These are phyloP conservation scores for Euspilapteryx auroguttella DNA, from an alignment of 2,888 invertebrate species.

Conservation along the genomic window DNA sequence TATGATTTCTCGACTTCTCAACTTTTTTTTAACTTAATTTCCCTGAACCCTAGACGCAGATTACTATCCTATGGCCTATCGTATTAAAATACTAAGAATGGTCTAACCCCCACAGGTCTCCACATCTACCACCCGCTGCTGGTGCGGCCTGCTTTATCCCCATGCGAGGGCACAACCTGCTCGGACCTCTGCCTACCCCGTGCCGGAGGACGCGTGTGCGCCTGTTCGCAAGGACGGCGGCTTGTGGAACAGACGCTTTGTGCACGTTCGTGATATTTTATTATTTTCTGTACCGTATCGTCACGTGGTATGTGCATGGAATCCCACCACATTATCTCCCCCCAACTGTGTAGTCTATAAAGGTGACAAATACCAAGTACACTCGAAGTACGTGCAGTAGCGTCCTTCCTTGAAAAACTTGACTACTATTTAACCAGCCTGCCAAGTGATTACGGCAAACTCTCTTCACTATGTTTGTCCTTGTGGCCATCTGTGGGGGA, in stretches of 20 bases:
- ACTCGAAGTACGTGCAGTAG: neutral
- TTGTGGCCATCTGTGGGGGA: neutral
- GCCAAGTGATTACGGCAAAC: neutral
- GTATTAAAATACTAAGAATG: too few relatives aligned
- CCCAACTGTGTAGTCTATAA: neutral
- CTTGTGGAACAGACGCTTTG: constrained; percentile 45
- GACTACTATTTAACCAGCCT: neutral
- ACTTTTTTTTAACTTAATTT: too few relatives aligned
- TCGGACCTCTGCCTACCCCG: constrained; percentile 76
- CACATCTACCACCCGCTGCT: constrained; percentile 75
- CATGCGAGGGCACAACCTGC: constrained; percentile 67
- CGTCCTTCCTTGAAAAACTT: neutral
- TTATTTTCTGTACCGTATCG: neutral
- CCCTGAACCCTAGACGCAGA: too few relatives aligned
- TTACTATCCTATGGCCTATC: too few relatives aligned
- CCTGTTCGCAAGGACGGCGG: constrained; percentile 74
- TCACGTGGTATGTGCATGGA: neutral
- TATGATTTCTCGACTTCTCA: too few relatives aligned
- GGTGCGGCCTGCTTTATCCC: constrained; percentile 56
- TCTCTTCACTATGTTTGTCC: neutral
- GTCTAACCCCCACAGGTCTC: constrained; percentile 64
- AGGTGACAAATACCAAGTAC: neutral
- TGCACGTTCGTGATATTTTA: constrained; percentile 28
- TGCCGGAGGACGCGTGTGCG: constrained; percentile 62
- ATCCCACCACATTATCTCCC: neutral